Evolutionary conservation across 2,888 invertebrate species (phyloP).

Genomic region (Cephus nigrinus): DNA sequence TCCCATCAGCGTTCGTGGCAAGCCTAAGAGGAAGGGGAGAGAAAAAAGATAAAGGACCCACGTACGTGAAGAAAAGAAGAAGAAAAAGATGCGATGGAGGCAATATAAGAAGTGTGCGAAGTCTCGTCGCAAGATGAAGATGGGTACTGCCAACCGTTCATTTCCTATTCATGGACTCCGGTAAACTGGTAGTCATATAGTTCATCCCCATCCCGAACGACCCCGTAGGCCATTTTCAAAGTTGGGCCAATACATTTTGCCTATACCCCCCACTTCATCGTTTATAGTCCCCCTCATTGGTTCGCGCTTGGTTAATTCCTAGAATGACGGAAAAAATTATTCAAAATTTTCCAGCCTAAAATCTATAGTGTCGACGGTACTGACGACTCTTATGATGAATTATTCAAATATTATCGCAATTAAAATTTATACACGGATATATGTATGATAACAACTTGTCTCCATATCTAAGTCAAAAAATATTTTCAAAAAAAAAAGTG

Average conservation of each 20-base stretch:
- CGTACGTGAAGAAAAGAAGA: background rate
- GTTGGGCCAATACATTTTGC: background rate
- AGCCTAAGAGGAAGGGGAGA: background rate
- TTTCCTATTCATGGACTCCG: slow-evolving; percentile 40
- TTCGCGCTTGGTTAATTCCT: background rate
- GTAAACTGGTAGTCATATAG: background rate
- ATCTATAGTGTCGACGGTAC: no score
- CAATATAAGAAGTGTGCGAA: background rate
- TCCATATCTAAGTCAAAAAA: no score
- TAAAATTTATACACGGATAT: no score
- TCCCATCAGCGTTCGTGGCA: slow-evolving; percentile 5
- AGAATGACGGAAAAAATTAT: background rate
- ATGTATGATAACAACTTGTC: no score
- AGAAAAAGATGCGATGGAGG: background rate
- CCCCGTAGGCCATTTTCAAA: background rate
- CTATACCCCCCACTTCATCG: background rate
- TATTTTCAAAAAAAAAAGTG: no score
- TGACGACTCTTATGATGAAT: no score
- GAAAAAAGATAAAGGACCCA: background rate
- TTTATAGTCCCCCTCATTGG: background rate
- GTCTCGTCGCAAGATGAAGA: background rate
- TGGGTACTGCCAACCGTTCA: slow-evolving; percentile 20
- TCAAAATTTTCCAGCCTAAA: no score
- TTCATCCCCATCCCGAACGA: background rate
- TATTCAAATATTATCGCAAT: no score